A percentile compares a stretch with the other conserved stretches of the same genome.
phyloP scores from a whole-genome alignment of 2,797 vertebrate genomes.

The Thripadectes ignobilis region DNA sequence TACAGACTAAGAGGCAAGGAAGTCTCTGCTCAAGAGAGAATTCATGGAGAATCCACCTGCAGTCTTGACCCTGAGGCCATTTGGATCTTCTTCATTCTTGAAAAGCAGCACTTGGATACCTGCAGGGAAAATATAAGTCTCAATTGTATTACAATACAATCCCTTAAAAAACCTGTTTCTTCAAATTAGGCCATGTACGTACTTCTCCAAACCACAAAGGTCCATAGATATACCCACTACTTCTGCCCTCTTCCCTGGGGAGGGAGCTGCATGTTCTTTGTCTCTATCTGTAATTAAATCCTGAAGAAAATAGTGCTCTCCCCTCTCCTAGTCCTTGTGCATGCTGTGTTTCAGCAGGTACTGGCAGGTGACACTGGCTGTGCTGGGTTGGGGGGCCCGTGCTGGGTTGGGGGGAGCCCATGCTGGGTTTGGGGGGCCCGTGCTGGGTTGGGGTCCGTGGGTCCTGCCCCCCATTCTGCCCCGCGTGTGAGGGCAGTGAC shows the following conservation, averaged over 20 bases:
- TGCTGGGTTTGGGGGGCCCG: too few relatives aligned
- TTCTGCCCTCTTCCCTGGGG: not conserved
- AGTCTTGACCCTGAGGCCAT: not conserved
- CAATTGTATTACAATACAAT: not conserved
- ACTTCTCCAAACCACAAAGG: not conserved
- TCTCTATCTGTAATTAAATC: not conserved
- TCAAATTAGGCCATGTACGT: not conserved
- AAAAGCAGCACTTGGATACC: rapidly evolving
- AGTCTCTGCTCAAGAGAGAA: not conserved
- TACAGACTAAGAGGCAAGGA: not conserved
- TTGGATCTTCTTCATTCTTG: not conserved
- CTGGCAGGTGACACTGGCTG: too few relatives aligned
- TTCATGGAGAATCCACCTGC: not conserved
- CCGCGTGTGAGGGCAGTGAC: too few relatives aligned
- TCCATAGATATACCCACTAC: not conserved
- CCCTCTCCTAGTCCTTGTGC: not conserved
- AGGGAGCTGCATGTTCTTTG: not conserved
- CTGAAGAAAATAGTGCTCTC: not conserved
- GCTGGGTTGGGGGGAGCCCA: not conserved
- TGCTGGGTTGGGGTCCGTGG: not conserved
- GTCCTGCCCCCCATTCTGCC: not conserved
- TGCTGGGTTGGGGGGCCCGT: too few relatives aligned
- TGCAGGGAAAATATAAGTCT: not conserved
- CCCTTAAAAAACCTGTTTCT: not conserved
- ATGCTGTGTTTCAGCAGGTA: too few relatives aligned